Conservation (phyloP, 2,888 invertebrate genomes). For the Eulithis testata region DNA sequence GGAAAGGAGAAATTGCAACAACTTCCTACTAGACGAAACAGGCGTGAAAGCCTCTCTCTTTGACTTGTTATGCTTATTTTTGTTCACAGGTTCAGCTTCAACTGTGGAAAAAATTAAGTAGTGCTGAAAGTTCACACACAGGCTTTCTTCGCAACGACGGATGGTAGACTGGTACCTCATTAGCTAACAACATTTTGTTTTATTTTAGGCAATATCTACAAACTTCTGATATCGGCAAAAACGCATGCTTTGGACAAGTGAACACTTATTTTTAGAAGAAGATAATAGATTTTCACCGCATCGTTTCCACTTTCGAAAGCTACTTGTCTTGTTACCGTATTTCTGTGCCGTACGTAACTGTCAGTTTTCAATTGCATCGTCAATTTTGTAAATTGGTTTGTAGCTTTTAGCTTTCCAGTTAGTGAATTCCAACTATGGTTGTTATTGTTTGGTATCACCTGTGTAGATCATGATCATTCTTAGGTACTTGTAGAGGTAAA, state of each 20-base stretch:
- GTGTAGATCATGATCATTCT: no score
- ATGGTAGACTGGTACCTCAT: no score
- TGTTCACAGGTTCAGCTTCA: no score
- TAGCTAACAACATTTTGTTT: no score
- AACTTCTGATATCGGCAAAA: not conserved
- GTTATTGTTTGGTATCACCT: no score
- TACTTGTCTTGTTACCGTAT: constrained; percentile 17
- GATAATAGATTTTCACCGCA: constrained; percentile 23
- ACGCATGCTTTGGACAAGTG: constrained; percentile 3
- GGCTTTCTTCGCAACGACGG: no score
- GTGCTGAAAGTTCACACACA: no score
- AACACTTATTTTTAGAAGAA: constrained; percentile 15
- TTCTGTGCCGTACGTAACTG: constrained; percentile 16
- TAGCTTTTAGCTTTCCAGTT: constrained; percentile 22
- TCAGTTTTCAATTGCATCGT: constrained; percentile 27
- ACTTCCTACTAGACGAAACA: constrained; percentile 7
- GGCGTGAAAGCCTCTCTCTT: not conserved
- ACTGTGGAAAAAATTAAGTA: no score
- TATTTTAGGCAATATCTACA: no score
- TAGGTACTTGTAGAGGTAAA: no score
- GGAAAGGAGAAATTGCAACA: constrained; percentile 6
- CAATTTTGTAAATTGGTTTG: constrained; percentile 23
- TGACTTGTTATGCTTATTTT: no score
- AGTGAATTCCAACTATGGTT: not conserved
- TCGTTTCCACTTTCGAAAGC: constrained; percentile 23